Conservation (phyloP, 2,888 invertebrate genomes). For the Cheilosia scutellata region DNA sequence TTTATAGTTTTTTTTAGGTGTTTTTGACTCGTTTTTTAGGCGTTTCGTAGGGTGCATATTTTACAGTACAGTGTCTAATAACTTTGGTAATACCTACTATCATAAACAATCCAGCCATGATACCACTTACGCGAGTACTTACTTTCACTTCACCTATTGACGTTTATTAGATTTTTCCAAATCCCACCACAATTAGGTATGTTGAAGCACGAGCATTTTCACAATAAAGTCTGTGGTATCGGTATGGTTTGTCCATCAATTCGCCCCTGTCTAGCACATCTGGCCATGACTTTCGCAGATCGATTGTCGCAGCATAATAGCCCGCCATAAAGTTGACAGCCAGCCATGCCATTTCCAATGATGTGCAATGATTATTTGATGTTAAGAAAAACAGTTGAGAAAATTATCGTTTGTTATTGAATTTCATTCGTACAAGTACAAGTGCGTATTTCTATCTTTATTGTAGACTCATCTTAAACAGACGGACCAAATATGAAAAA, state of each 20-base stretch:
- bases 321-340: background rate
- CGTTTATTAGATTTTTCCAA: background rate
- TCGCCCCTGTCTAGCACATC: background rate
- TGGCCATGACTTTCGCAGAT: constrained; percentile 42
- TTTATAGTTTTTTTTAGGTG: too few species aligned
- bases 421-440: too few species aligned
- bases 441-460: too few species aligned
- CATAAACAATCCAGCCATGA: background rate
- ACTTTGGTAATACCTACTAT: background rate
- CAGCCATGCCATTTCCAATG: constrained; percentile 6
- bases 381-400: constrained; percentile 7
- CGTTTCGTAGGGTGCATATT: too few species aligned
- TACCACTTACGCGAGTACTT: background rate
- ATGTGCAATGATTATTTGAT: constrained; percentile 14
- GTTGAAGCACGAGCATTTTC: background rate
- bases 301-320: background rate
- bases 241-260: constrained; percentile 7
- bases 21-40: too few species aligned
- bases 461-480: too few species aligned
- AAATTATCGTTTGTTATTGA: constrained; percentile 11
- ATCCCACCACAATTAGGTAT: background rate
- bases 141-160: constrained; percentile 34
- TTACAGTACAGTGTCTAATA: too few species aligned
- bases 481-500: too few species aligned
- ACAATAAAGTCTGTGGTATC: background rate